Evolutionary conservation across 1,140 invertebrate genomes (phyloP), one percentile per base, ranked within the genome.

Genomic region (Trachelipus rathkii): DNA sequence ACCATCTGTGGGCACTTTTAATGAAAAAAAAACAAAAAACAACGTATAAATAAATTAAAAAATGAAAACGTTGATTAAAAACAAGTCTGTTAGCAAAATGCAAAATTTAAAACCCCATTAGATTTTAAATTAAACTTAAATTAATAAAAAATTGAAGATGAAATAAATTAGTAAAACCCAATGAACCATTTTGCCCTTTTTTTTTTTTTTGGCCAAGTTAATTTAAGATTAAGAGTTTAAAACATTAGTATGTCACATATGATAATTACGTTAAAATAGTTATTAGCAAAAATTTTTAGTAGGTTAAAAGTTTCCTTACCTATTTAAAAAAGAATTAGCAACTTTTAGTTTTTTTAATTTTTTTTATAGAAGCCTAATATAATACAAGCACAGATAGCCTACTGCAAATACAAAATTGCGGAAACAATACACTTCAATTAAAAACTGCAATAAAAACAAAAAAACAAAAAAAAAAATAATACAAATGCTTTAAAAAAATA

Each of bases 1-100:
- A n/a, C 94, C 95, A 87, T 95, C 95, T 69, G 93, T 91, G 73
- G 94, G 93, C 86, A 94, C 92, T 94, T 87, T 74, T 86, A 86
- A 81, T 80, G 76, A 43, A 68, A 43, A 79, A 77, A 5, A 72
- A 13, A 44, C 45, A 33, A 33, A n/a, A 46, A 15, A 23, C 2
- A 33, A 69, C 67, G 19, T 69, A 21, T 50, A 50, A 50, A 10
- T 50, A 50, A 10, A 15, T 15, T 50, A 60, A 60, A 15, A 15
- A 60, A 60, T 3, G 8, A 60, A 60, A 60, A 60, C 2, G 8
- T 60, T 3, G 8, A 3, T 60, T 13, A 19, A 60, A 13, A 15
- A 60, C 50, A 2, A 33, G 33, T 6, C 33, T 3, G 33, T 6
- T 33, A 33, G 33, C 33, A 33, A 33, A 33, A 33, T 3, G 6